phyloP scores from a whole-genome alignment of 2,113 vertebrate species.

The Sebastes schlegelii region DNA sequence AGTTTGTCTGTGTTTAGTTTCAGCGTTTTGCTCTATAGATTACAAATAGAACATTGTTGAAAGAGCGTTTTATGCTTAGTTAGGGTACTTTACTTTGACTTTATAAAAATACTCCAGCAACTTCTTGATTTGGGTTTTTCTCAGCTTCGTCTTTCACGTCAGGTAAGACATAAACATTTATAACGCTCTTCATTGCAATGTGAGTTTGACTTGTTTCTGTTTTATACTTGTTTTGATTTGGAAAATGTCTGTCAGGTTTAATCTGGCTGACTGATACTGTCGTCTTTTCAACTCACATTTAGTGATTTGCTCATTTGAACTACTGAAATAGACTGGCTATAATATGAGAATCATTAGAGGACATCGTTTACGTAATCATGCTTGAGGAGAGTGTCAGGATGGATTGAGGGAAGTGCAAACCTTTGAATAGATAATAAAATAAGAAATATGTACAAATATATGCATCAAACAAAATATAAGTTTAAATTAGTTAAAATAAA shows the following conservation, averaged over 20 bases:
- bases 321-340: too few species aligned
- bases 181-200: neutral
- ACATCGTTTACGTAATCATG: too few species aligned
- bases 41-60: neutral
- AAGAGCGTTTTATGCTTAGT: neutral
- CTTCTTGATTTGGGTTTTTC: neutral
- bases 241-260: neutral
- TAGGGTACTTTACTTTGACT: neutral
- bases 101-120: neutral
- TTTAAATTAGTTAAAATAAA: too few species aligned
- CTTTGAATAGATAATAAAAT: too few species aligned
- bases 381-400: too few species aligned
- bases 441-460: too few species aligned
- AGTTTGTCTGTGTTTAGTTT: neutral
- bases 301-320: neutral
- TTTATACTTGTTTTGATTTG: neutral
- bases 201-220: neutral
- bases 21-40: neutral
- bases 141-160: conserved; percentile 9
- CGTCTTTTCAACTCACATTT: neutral
- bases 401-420: too few species aligned
- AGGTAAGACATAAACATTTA: conserved; percentile 39
- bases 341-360: neutral
- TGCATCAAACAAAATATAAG: too few species aligned
- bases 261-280: neutral